Base-by-base conservation (phyloP, 2,888 invertebrate genomes). In the Orthosia gracilis region DNA sequence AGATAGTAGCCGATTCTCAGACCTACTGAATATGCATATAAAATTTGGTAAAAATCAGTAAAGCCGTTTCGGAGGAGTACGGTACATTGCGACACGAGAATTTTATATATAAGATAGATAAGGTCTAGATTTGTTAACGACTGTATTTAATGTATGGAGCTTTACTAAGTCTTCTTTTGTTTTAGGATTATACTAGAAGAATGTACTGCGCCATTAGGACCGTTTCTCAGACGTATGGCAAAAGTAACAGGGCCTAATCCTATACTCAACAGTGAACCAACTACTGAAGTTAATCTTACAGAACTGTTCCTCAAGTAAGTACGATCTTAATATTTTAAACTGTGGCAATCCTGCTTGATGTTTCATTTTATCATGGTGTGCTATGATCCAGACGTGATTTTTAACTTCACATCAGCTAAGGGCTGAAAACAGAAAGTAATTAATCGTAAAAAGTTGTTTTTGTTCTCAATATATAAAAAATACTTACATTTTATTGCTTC, bases 161-260 rank as follows among this genome's bases (percentile, higher is more conserved):
- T 21, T 69, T 31, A 47, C 55, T 40, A 50, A 49, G n/a, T 50
- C 21, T 50, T 62, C 13, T 49, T 47, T 61, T 58, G 7, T 66
- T 93, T 52, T 89, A 97, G 98, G 77, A 97, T 97, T 86, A 94
- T 97, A 71, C 95, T 97, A 58, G 97, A 97, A 92, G 97, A 97
- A 91, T 97, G 97, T 31, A 97, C 97, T 13, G 98, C 98, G 9
- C 99, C 99, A 0, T 94, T 99, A 23, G 97, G 99, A 45, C 98
- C 99, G 0, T 97, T 99, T 82, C 94, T 99, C 67, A 97, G 97
- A 80, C 97, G 99, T 59, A 98, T 99, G 92, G 97, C 98, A 63
- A 97, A 97, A 80, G 98, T 99, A 0, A 76, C 91, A 1, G 92
- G 94, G 1, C 94, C 94, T 3, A 94, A 88, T 84, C 94, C 94